A percentile compares a stretch with the other conserved stretches of the same genome.
phyloP scores from a whole-genome alignment of 2,113 vertebrate genomes.

The Sylvia atricapilla region DNA sequence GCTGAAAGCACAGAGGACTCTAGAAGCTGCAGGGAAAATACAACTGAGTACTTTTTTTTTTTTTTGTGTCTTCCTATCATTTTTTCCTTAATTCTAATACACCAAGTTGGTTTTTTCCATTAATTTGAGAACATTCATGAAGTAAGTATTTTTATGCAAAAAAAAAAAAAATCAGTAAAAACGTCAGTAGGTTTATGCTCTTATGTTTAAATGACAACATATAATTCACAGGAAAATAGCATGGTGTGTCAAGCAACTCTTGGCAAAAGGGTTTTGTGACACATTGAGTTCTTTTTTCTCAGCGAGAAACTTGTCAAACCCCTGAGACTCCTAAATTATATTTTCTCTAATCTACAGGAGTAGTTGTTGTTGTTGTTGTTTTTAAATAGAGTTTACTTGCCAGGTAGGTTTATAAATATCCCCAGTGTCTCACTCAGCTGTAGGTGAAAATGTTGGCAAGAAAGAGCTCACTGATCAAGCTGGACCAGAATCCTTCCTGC shows the following conservation, averaged over 20 bases:
- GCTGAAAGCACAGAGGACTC: constrained; percentile 40
- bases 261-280: not conserved
- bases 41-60: not conserved
- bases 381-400: not conserved
- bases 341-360: constrained; percentile 21
- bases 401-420: constrained; percentile 7
- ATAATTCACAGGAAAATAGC: constrained; percentile 36
- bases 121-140: constrained; percentile 65
- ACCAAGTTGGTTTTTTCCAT: constrained; percentile 59
- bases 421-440: not conserved
- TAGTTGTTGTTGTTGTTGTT: not conserved
- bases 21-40: constrained; percentile 26
- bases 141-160: constrained; percentile 19
- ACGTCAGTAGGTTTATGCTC: constrained; percentile 24
- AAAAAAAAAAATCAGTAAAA: not conserved
- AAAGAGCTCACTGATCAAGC: not conserved
- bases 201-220: constrained; percentile 38
- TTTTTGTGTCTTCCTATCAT: not conserved
- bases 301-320: not conserved
- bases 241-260: not conserved
- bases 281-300: not conserved
- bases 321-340: constrained; percentile 9
- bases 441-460: not conserved
- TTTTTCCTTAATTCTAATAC: not conserved
- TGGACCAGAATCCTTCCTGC: not conserved